Evolutionary conservation across 2,113 vertebrate species (phyloP).

Genomic region (Tragelaphus scriptus): DNA sequence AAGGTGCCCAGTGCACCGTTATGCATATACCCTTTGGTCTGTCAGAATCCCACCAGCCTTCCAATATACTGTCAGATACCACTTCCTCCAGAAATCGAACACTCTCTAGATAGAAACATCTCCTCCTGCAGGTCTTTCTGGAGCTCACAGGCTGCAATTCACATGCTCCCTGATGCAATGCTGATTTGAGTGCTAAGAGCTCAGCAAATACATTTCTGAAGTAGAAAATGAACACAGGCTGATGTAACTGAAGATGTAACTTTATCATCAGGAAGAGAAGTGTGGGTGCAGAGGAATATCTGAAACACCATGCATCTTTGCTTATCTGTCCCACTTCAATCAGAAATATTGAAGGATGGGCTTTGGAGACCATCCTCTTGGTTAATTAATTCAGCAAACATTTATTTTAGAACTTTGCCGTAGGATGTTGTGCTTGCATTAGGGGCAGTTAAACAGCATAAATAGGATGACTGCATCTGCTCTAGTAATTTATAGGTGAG

Average conservation of each 20-base stretch:
- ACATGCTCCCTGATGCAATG: too few relatives aligned
- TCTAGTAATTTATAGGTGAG: background rate
- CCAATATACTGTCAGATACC: background rate
- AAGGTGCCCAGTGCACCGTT: fast-evolving
- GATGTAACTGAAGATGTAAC: background rate
- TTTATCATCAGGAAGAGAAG: background rate
- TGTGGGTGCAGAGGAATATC: background rate
- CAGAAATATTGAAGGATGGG: background rate
- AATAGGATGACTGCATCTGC: background rate
- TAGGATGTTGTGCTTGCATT: background rate
- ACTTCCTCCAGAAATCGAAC: background rate
- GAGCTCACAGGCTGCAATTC: background rate
- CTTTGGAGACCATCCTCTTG: background rate
- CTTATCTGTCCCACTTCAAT: background rate
- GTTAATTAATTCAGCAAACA: background rate
- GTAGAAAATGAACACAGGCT: background rate
- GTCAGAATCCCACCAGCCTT: background rate
- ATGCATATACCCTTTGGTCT: fast-evolving
- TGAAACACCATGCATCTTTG: background rate
- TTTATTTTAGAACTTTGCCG: background rate
- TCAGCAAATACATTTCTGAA: background rate
- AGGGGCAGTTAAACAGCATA: background rate
- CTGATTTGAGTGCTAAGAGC: background rate
- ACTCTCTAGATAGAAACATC: background rate
- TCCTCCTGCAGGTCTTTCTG: too few relatives aligned